Conservation (phyloP, 1,140 invertebrate genomes). For the Himalopsyche phryganea region DNA sequence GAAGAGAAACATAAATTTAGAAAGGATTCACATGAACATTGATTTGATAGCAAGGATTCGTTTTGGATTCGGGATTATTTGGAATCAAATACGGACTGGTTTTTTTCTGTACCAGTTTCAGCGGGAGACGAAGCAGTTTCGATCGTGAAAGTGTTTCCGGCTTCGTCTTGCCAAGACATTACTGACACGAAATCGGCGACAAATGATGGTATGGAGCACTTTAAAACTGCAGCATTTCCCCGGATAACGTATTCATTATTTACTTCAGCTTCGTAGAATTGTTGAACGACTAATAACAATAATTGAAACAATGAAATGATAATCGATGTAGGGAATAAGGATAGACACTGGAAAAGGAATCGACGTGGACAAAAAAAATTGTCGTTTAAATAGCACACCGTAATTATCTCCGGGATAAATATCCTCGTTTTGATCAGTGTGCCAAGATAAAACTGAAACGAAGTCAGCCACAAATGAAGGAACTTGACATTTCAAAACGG, state of each 20-base stretch:
- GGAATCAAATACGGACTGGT: background rate
- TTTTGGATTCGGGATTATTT: slow-evolving; percentile 3
- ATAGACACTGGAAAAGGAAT: background rate
- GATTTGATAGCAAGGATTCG: slow-evolving; percentile 19
- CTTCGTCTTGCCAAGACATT: slow-evolving; percentile 81
- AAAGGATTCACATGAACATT: background rate
- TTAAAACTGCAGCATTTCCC: slow-evolving; percentile 86
- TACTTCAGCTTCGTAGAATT: slow-evolving; percentile 82
- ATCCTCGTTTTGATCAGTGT: slow-evolving; percentile 72
- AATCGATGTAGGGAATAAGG: background rate
- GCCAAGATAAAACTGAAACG: slow-evolving; percentile 82
- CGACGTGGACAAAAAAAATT: slow-evolving; percentile 1
- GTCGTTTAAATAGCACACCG: slow-evolving; percentile 57
- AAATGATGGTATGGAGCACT: slow-evolving; percentile 89
- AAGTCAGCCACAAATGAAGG: slow-evolving; percentile 91
- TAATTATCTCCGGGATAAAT: slow-evolving; percentile 58
- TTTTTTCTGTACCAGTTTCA: slow-evolving; percentile 55
- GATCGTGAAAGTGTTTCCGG: slow-evolving; percentile 51
- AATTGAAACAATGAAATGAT: background rate
- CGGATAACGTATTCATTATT: slow-evolving; percentile 89
- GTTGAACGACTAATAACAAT: slow-evolving; percentile 68
- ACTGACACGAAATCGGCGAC: slow-evolving; percentile 89
- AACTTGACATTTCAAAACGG: slow-evolving; percentile 90
- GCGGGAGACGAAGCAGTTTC: slow-evolving; percentile 64
- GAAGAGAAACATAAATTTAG: background rate